Percentiles rank a stretch among this genome's conserved stretches.
Conservation (phyloP, 2,888 invertebrate genomes). For the Spicauda simplicius region DNA sequence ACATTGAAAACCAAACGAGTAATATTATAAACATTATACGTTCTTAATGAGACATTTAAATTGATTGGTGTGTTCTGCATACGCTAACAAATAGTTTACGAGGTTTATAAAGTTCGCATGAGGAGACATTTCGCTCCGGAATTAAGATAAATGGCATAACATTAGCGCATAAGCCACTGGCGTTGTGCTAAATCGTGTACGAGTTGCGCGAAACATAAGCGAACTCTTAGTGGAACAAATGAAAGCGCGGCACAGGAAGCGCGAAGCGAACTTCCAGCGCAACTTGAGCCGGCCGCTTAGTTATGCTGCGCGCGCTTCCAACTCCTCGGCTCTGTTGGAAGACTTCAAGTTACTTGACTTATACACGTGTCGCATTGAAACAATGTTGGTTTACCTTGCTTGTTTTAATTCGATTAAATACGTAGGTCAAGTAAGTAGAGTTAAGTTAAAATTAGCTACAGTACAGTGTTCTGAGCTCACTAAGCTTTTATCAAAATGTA, state of each 20-base stretch:
- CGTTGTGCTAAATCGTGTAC: constrained; percentile 24
- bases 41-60: background rate
- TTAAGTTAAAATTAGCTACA: too few species aligned
- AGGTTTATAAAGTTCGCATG: constrained; percentile 10
- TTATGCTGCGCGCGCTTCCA: constrained; percentile 27
- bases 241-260: constrained; percentile 36
- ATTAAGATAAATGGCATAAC: constrained; percentile 30
- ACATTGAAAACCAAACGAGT: too few species aligned
- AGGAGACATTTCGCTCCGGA: constrained; percentile 8
- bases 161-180: constrained; percentile 21
- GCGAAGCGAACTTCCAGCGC: constrained; percentile 31
- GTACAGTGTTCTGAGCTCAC: too few species aligned
- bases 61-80: background rate
- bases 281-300: constrained; percentile 33
- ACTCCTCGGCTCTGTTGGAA: constrained; percentile 24
- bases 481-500: too few species aligned
- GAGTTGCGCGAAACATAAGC: constrained; percentile 28
- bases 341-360: constrained; percentile 30
- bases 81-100: constrained; percentile 3
- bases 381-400: constrained; percentile 11
- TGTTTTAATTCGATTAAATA: constrained; percentile 25
- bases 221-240: constrained; percentile 37
- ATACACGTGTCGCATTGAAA: constrained; percentile 28
- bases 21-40: too few species aligned
- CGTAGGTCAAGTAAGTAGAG: too few species aligned